Conservation (phyloP, 2,113 vertebrate genomes). For the Turdus rufiventris region DNA sequence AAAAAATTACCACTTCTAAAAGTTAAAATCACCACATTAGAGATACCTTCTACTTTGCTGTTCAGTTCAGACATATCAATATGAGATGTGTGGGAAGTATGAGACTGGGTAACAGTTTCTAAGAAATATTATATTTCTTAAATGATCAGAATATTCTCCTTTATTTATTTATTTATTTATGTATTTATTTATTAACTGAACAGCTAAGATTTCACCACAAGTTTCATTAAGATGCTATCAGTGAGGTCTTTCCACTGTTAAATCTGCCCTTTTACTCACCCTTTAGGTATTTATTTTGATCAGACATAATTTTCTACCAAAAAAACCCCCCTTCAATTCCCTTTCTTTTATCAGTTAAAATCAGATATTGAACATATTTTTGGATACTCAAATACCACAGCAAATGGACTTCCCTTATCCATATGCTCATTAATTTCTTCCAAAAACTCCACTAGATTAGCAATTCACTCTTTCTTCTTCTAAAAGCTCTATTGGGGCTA, state of each 20-base stretch:
- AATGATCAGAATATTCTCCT: background rate
- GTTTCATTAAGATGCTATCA: background rate
- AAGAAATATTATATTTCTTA: background rate
- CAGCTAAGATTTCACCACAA: background rate
- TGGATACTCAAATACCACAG: background rate
- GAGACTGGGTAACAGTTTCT: background rate
- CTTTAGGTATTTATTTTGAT: background rate
- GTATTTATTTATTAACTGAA: background rate
- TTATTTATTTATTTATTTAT: background rate
- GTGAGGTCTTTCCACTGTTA: background rate
- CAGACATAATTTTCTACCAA: background rate
- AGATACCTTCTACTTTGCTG: background rate
- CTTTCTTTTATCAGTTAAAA: background rate
- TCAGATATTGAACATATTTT: background rate
- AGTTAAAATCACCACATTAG: background rate
- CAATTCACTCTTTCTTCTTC: background rate
- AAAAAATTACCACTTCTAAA: background rate
- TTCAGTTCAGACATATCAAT: background rate
- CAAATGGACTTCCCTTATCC: background rate
- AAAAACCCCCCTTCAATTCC: background rate
- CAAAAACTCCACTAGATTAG: background rate
- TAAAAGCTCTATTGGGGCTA: background rate
- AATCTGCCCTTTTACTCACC: background rate
- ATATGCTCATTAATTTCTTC: constrained; percentile 13
- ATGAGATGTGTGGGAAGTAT: background rate